Percentiles rank a stretch among this genome's conserved stretches.
phyloP scores from a whole-genome alignment of 2,888 invertebrate species.

The Hirtodrosophila alboralis region DNA sequence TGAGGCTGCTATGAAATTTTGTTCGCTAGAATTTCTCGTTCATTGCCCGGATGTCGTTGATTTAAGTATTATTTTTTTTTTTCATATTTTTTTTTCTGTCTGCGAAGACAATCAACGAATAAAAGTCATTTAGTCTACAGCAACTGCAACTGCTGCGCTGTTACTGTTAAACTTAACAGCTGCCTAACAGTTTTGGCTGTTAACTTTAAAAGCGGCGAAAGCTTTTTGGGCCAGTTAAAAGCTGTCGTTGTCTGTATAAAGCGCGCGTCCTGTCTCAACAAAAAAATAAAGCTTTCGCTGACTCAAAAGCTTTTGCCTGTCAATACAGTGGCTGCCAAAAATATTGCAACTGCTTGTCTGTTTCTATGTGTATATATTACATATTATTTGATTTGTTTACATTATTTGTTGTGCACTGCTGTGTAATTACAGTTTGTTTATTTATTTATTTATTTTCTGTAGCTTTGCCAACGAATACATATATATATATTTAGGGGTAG shows the following conservation, averaged over 20 bases:
- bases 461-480: slow-evolving; percentile 17
- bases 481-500: background rate
- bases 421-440: slow-evolving; percentile 47
- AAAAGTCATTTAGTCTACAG: slow-evolving; percentile 49
- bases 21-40: slow-evolving; percentile 49
- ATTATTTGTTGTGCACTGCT: slow-evolving; percentile 10
- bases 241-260: slow-evolving; percentile 26
- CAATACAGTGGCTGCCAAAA: slow-evolving; percentile 38
- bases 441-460: slow-evolving; percentile 44
- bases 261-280: slow-evolving; percentile 46
- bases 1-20: slow-evolving; percentile 35
- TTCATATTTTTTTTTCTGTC: slow-evolving; percentile 38
- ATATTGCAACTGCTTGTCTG: slow-evolving; percentile 23
- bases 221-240: slow-evolving; percentile 16
- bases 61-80: slow-evolving; percentile 50
- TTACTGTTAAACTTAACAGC: slow-evolving; percentile 10
- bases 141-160: slow-evolving; percentile 7
- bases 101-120: slow-evolving; percentile 76
- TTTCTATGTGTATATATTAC: too few species aligned
- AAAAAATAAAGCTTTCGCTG: background rate
- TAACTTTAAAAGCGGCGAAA: slow-evolving; percentile 9
- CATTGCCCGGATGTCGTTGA: slow-evolving; percentile 74
- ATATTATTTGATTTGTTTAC: slow-evolving; percentile 65
- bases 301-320: slow-evolving; percentile 16
- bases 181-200: slow-evolving; percentile 7